Evolutionary conservation across 2,888 invertebrate genomes (phyloP).

Genomic region (Odontomyia ornata): DNA sequence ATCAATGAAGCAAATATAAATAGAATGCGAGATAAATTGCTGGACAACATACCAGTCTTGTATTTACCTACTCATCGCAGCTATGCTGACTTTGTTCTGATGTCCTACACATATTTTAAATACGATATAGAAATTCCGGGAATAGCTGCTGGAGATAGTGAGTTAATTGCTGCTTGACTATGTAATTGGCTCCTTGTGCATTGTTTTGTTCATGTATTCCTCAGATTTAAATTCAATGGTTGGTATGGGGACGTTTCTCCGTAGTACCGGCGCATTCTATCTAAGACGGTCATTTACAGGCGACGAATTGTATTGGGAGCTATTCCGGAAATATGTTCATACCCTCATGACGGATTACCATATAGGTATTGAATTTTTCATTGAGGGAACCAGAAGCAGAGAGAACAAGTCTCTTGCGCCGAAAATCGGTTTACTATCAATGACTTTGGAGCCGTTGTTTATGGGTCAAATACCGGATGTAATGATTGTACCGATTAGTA

Average conservation of each 20-base stretch:
- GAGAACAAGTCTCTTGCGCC: slow-evolving; percentile 93
- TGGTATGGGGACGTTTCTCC: slow-evolving; percentile 84
- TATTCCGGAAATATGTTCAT: slow-evolving; percentile 90
- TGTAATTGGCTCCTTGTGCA: too few species aligned
- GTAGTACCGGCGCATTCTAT: slow-evolving; percentile 95
- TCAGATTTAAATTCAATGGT: slow-evolving; percentile 95
- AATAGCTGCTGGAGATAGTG: slow-evolving; percentile 97
- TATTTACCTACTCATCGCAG: slow-evolving; percentile 96
- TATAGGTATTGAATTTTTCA: slow-evolving; percentile 92
- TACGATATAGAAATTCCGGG: slow-evolving; percentile 93
- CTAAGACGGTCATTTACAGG: slow-evolving; percentile 89
- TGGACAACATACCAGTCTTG: slow-evolving; percentile 76
- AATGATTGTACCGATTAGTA: slow-evolving; percentile 91
- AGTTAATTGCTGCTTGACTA: slow-evolving; percentile 44
- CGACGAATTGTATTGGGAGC: slow-evolving; percentile 89
- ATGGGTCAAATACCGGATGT: slow-evolving; percentile 85
- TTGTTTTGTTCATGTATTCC: too few species aligned
- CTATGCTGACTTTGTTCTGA: slow-evolving; percentile 94
- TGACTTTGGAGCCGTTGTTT: slow-evolving; percentile 83
- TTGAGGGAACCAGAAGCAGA: slow-evolving; percentile 95
- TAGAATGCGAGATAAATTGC: slow-evolving; percentile 72
- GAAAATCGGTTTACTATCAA: slow-evolving; percentile 89
- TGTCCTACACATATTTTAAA: slow-evolving; percentile 90
- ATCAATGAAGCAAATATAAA: slow-evolving; percentile 79
- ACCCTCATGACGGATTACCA: slow-evolving; percentile 77